Evolutionary conservation across 2,797 vertebrate species (phyloP).

Genomic region (Microchirus variegatus): DNA sequence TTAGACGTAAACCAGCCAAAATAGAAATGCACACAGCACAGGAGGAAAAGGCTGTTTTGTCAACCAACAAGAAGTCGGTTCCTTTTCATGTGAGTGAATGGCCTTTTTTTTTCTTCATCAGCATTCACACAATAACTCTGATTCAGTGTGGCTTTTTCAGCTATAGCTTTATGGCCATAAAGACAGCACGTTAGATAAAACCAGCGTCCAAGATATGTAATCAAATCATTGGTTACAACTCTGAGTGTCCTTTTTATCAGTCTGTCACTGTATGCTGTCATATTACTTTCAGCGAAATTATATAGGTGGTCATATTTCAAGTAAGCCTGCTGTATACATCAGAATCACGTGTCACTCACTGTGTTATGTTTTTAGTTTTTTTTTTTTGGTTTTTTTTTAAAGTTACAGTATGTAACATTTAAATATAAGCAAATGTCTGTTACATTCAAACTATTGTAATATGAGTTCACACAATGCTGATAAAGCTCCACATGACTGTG

Average conservation of each 20-base stretch:
- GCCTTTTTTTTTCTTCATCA: constrained; percentile 53
- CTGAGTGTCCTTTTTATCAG: constrained; percentile 23
- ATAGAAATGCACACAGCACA: constrained; percentile 55
- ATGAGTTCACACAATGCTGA: no score
- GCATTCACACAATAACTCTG: constrained; percentile 61
- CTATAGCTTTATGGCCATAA: constrained; percentile 39
- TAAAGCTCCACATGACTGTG: no score
- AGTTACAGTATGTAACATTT: no score
- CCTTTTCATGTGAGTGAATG: constrained; percentile 74
- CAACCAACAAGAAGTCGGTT: constrained; percentile 62
- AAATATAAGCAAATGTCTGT: no score
- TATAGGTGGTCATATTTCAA: not conserved
- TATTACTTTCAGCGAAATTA: not conserved
- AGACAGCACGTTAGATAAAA: constrained; percentile 41
- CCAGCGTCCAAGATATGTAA: constrained; percentile 52
- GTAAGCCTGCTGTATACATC: constrained; percentile 6
- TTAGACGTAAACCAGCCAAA: constrained; percentile 74
- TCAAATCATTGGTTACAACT: constrained; percentile 51
- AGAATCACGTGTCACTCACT: constrained; percentile 13
- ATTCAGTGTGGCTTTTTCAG: constrained; percentile 73
- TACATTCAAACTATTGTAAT: no score
- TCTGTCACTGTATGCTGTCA: constrained; percentile 7
- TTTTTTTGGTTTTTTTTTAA: not conserved
- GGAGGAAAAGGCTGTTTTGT: constrained; percentile 59
- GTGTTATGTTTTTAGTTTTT: not conserved